A percentile compares a stretch with the other conserved stretches of the same genome.
These are phyloP conservation scores for Eledone cirrhosa DNA, from an alignment of 2,888 invertebrate genomes.

Conservation along the genomic window DNA sequence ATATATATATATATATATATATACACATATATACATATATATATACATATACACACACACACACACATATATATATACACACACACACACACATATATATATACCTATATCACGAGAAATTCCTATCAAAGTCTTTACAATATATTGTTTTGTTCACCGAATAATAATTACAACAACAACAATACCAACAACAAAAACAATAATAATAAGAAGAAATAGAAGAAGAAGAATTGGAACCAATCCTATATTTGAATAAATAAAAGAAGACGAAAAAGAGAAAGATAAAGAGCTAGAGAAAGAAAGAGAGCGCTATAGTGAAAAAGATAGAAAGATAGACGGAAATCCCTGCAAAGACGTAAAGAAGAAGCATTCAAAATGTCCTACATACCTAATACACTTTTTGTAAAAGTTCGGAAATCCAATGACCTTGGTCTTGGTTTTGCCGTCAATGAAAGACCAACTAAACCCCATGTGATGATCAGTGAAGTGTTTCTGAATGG, in stretches of 20 bases:
- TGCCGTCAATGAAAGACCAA: conserved; percentile 53
- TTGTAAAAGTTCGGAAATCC: conserved; percentile 59
- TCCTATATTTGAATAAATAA: not conserved
- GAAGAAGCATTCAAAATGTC: conserved; percentile 32
- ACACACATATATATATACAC: no score
- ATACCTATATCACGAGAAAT: no score
- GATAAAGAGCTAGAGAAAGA: not conserved
- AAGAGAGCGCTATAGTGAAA: not conserved
- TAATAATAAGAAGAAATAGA: no score
- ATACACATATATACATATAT: no score
- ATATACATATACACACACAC: no score
- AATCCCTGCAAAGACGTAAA: not conserved
- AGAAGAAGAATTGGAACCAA: not conserved
- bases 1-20: no score
- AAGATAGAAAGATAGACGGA: not conserved
- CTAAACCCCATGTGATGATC: conserved; percentile 54
- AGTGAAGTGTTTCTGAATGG: conserved; percentile 59
- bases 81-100: no score
- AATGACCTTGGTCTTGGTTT: conserved; percentile 59
- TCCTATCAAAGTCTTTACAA: no score
- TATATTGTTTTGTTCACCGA: no score
- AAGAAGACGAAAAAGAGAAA: not conserved
- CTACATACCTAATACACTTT: conserved; percentile 46
- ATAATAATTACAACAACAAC: no score
- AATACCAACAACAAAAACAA: no score